These are phyloP conservation scores for Porites lutea DNA, from an alignment of 64 coral and sea anemone species.

Conservation along the genomic window DNA sequence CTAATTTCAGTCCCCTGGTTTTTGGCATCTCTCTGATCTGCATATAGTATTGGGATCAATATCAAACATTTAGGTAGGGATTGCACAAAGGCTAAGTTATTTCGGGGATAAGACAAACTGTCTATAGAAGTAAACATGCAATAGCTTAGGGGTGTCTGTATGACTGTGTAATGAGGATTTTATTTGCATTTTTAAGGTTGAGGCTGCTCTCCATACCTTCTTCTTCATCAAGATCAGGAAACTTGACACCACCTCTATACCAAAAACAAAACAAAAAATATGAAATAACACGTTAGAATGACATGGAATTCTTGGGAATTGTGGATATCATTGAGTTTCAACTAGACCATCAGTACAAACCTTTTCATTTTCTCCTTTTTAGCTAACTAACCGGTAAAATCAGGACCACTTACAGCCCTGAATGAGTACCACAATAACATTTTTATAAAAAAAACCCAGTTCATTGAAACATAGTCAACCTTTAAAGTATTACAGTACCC, in stretches of 20 bases:
- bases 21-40: too few relatives aligned
- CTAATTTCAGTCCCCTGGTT: too few relatives aligned
- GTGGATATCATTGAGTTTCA: too few relatives aligned
- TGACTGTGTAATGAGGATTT: not conserved
- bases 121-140: too few relatives aligned
- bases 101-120: too few relatives aligned
- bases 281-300: not conserved
- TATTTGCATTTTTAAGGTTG: not conserved
- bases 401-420: too few relatives aligned
- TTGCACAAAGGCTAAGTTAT: not conserved
- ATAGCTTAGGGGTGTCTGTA: too few relatives aligned
- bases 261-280: not conserved
- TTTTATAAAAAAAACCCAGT: not conserved
- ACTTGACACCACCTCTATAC: slow-evolving; percentile 97
- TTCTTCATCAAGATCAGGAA: slow-evolving; percentile 80
- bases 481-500: slow-evolving; percentile 42
- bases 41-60: too few relatives aligned
- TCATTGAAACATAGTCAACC: not conserved
- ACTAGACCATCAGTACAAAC: too few relatives aligned
- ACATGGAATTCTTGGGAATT: too few relatives aligned
- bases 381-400: too few relatives aligned
- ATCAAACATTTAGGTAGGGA: not conserved
- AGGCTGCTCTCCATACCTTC: slow-evolving; percentile 5
- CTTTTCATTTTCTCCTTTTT: too few relatives aligned
- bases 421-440: not conserved